Evolutionary conservation across 2,113 vertebrate species (phyloP), one percentile per base, ranked within the genome.

Genomic region (Elephantulus edwardii): DNA sequence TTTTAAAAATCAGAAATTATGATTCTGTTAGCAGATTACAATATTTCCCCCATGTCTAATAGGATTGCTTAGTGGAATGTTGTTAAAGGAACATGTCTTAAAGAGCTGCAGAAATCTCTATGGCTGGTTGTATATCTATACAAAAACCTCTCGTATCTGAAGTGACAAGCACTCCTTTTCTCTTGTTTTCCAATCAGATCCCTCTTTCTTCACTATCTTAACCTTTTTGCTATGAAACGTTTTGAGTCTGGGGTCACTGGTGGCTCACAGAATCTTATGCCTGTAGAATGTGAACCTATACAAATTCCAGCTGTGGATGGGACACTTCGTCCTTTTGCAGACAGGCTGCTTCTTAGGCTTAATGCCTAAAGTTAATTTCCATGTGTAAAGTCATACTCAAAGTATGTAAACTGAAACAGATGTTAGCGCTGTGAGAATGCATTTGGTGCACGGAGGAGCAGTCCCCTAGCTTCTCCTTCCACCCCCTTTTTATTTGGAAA

Each of bases 401-500:
- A 87, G 22, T 94, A 89, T 91, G 89, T 95, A 90, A 94, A 95
- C 74, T 90, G 88, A 96, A 95, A 95, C 44, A 85, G 91, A 87
- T 78, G 84, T 91, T 62, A 54, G 72, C 78, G 13, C 91, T 93
- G 93, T 79, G 77, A 93, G 93, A 93, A 78, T 60, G 74, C 74
- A 60, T 86, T 94, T 91, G 74, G 78, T 87, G 81, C 82, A 68
- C 0, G 52, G 82, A 93, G 68, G 44, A 87, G 88, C 38, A 54
- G 76, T 64, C 89, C 81, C 35, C 66, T 42, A 68, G 84, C 46
- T 81, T 93, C 60, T 79, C 77, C 81, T 75, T 75, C 44, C 14
- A 75, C 75, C 76, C 58, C 84, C 64, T 44, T 75, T 94, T 86
- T 64, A 93, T 92, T 94, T 92, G 82, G 89, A 92, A 95, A 93